A percentile compares a stretch with the other conserved stretches of the same genome.
Conservation (phyloP, 2,888 invertebrate species). For the Dynastes maya region DNA sequence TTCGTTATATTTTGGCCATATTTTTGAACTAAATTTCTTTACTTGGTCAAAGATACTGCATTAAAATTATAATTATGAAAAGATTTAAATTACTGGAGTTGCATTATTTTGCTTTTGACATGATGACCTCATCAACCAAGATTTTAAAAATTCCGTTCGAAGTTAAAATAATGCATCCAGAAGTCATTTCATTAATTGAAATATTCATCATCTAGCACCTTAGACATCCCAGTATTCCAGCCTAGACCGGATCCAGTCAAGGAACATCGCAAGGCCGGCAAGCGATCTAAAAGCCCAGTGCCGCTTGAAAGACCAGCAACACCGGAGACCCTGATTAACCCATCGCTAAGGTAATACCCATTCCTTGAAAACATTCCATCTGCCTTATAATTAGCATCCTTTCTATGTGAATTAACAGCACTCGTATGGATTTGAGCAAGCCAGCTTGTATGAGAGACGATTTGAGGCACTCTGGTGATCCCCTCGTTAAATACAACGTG, state of each 20-base stretch:
- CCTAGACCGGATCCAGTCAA: slow-evolving; percentile 52
- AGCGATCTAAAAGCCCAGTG: slow-evolving; percentile 32
- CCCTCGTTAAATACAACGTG: slow-evolving; percentile 57
- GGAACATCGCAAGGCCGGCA: slow-evolving; percentile 40
- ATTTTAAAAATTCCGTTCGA: too few relatives aligned
- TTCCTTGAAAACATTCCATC: background rate
- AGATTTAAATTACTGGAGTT: too few relatives aligned
- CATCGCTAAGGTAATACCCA: slow-evolving; percentile 48
- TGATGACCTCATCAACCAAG: too few relatives aligned
- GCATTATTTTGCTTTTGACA: too few relatives aligned
- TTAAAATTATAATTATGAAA: too few relatives aligned
- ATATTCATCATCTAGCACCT: slow-evolving; percentile 1
- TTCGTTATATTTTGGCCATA: too few relatives aligned
- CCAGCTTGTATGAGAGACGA: slow-evolving; percentile 43
- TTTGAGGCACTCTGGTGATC: slow-evolving; percentile 30
- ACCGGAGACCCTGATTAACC: slow-evolving; percentile 48
- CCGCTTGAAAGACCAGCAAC: slow-evolving; percentile 30
- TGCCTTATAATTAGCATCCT: background rate
- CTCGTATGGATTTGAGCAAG: slow-evolving; percentile 45
- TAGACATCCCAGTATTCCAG: slow-evolving; percentile 24
- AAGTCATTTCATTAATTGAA: too few relatives aligned
- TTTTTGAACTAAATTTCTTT: too few relatives aligned
- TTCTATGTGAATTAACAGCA: slow-evolving; percentile 34
- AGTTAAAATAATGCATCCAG: too few relatives aligned
- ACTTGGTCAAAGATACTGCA: too few relatives aligned